Conservation (phyloP, 2,797 vertebrate species). For the Cyclura pinguis region DNA sequence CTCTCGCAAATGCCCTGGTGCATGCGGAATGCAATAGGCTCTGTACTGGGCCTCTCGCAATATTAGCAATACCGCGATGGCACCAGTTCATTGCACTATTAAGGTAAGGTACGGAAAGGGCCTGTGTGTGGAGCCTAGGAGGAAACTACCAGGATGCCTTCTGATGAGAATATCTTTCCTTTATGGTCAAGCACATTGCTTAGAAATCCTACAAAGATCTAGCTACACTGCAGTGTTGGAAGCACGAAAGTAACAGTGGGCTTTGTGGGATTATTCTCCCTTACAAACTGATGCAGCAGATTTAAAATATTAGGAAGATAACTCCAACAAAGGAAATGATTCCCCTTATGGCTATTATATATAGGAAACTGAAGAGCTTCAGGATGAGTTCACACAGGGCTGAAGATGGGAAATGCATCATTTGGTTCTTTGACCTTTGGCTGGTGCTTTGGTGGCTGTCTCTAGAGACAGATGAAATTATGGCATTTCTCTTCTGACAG, state of each 20-base stretch:
- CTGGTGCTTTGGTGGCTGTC: conserved; percentile 37
- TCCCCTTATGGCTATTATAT: conserved; percentile 22
- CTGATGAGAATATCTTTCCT: conserved; percentile 26
- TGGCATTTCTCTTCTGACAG: conserved; percentile 54
- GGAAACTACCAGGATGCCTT: conserved; percentile 31
- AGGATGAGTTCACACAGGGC: conserved; percentile 23
- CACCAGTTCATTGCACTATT: too few species aligned
- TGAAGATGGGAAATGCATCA: conserved; percentile 11
- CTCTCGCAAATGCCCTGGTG: too few species aligned
- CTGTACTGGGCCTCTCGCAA: too few species aligned
- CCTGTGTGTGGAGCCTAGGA: not conserved
- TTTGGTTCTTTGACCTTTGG: conserved; percentile 38
- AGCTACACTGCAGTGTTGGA: conserved; percentile 37
- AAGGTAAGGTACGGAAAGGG: too few species aligned
- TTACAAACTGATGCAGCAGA: conserved; percentile 11
- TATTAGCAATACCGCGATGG: too few species aligned
- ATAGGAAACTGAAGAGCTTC: not conserved
- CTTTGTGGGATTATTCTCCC: conserved; percentile 46
- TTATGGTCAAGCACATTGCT: conserved; percentile 8
- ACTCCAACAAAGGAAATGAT: not conserved
- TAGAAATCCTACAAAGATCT: conserved; percentile 54
- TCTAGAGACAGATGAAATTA: conserved; percentile 47
- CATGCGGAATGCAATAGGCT: too few species aligned
- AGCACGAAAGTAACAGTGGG: conserved; percentile 54
- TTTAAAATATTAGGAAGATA: conserved; percentile 57